These are phyloP conservation scores for Hemitrygon akajei DNA, from an alignment of 2,797 vertebrate species.

Conservation along the genomic window DNA sequence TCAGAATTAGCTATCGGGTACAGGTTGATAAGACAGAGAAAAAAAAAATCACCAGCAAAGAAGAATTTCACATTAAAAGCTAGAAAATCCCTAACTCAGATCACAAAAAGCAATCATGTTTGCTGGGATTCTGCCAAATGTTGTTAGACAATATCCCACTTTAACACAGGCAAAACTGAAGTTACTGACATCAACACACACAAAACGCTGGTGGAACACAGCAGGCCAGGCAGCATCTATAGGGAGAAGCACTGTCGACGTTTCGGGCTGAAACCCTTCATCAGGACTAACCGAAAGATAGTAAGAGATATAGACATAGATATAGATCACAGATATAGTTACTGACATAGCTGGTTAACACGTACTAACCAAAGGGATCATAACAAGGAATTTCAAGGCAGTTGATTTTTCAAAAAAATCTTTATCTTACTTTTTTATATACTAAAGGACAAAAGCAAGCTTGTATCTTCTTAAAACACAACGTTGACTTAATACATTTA, in stretches of 20 bases:
- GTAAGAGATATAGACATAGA: too few relatives aligned
- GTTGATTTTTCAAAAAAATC: neutral
- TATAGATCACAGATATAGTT: too few relatives aligned
- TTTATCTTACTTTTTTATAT: neutral
- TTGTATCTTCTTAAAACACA: neutral
- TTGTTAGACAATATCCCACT: neutral
- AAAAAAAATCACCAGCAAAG: neutral
- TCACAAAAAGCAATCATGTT: neutral
- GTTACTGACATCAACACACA: too few relatives aligned
- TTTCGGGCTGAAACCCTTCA: too few relatives aligned
- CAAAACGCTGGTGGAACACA: too few relatives aligned
- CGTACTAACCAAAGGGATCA: neutral
- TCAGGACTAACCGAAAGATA: too few relatives aligned
- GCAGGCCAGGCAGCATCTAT: too few relatives aligned
- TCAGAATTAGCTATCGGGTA: neutral
- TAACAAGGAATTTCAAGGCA: neutral
- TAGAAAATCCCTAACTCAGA: neutral
- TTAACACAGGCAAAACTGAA: neutral
- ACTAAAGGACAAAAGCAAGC: neutral
- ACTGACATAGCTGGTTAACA: too few relatives aligned
- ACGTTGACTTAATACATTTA: neutral
- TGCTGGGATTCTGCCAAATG: constrained; percentile 16
- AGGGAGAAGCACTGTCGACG: too few relatives aligned
- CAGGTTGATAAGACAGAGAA: neutral
- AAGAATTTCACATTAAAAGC: neutral